phyloP scores from a whole-genome alignment of 2,888 invertebrate species.

The Catocala fraxini region DNA sequence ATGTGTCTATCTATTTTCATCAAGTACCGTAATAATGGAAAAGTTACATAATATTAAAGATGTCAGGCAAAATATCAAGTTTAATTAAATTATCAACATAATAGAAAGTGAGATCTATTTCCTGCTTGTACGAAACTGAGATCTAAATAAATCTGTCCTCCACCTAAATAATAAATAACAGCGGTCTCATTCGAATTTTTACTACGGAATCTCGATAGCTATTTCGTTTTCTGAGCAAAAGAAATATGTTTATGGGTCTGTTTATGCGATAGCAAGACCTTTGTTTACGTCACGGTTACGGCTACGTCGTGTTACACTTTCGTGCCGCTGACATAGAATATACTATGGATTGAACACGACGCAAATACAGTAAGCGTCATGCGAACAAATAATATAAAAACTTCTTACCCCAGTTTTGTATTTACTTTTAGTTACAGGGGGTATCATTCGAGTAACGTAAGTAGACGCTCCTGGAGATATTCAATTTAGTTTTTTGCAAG shows the following conservation, averaged over 20 bases:
- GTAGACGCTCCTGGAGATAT: slow-evolving; percentile 56
- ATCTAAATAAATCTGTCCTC: slow-evolving; percentile 49
- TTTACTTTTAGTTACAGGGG: slow-evolving; percentile 16
- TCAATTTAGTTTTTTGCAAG: slow-evolving; percentile 71
- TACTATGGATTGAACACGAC: slow-evolving; percentile 24
- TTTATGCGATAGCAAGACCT: slow-evolving; percentile 50
- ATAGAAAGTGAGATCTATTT: slow-evolving; percentile 18
- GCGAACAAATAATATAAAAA: slow-evolving; percentile 24
- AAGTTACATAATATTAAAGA: slow-evolving; percentile 9
- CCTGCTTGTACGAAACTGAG: slow-evolving; percentile 26
- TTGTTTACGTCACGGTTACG: slow-evolving; percentile 49
- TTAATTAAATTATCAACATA: slow-evolving; percentile 25
- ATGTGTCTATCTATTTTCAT: slow-evolving; percentile 13
- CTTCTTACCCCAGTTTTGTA: slow-evolving; percentile 28
- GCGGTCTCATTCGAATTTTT: slow-evolving; percentile 52
- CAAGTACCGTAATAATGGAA: not conserved
- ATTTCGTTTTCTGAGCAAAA: slow-evolving; percentile 50
- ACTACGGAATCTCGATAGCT: slow-evolving; percentile 49
- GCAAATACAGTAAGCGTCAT: slow-evolving; percentile 17
- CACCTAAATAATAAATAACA: slow-evolving; percentile 53
- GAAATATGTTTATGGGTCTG: slow-evolving; percentile 55
- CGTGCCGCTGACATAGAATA: slow-evolving; percentile 23
- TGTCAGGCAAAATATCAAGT: slow-evolving; percentile 8
- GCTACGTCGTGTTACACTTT: slow-evolving; percentile 35
- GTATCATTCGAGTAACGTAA: slow-evolving; percentile 25